Evolutionary conservation across 53 echinoderm and acorn worm species (phyloP).

Genomic region (Antedon mediterranea): DNA sequence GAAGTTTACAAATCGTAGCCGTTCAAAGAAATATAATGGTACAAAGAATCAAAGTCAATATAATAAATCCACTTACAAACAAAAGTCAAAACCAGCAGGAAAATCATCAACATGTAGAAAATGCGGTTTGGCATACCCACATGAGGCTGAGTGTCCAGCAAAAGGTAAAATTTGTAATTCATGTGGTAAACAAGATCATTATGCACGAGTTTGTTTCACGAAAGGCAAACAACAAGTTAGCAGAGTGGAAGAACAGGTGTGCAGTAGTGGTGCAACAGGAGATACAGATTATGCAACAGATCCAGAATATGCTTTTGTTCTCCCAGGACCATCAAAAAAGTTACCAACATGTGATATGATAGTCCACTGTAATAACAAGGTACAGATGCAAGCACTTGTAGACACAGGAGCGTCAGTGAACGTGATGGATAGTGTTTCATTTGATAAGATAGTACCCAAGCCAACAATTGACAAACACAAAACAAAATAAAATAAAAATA

Average conservation of each 20-base stretch:
- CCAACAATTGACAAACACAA: not conserved
- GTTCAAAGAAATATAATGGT: too few relatives aligned
- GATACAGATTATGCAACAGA: too few relatives aligned
- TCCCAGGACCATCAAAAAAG: not conserved
- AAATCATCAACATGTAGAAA: not conserved
- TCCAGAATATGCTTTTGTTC: not conserved
- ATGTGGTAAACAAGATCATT: conserved; percentile 27
- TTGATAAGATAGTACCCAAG: not conserved
- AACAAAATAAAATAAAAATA: not conserved
- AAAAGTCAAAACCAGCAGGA: too few relatives aligned
- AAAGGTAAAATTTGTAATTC: conserved; percentile 10
- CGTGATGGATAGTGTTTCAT: not conserved
- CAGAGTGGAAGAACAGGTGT: not conserved
- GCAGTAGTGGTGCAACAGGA: not conserved
- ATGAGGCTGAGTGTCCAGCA: conserved; percentile 14
- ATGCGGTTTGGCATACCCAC: conserved; percentile 22
- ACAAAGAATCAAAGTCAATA: too few relatives aligned
- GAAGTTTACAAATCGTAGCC: too few relatives aligned
- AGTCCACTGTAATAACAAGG: not conserved
- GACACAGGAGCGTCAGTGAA: conserved; percentile 8
- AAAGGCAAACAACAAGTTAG: not conserved
- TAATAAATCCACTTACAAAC: too few relatives aligned
- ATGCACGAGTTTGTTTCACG: conserved; percentile 4
- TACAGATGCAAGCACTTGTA: not conserved
- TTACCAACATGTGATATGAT: not conserved